phyloP scores from a whole-genome alignment of 1,140 invertebrate species.

The Hermetia illucens region DNA sequence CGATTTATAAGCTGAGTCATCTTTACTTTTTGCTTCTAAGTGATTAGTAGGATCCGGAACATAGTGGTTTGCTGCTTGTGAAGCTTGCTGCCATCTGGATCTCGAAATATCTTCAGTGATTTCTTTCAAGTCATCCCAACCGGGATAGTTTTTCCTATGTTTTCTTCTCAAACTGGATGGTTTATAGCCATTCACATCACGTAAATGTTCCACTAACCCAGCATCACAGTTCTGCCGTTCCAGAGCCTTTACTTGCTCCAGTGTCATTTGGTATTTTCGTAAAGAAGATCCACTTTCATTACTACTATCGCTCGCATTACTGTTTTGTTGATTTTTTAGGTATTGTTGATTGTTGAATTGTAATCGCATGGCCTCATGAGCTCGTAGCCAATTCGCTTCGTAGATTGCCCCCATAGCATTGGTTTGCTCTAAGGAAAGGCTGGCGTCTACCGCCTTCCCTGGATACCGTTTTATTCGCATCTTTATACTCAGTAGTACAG shows the following conservation, averaged over 20 bases:
- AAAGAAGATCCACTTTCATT: constrained; percentile 38
- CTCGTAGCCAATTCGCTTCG: constrained; percentile 68
- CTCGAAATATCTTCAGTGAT: constrained; percentile 1
- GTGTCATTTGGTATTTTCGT: constrained; percentile 43
- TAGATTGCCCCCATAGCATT: constrained; percentile 58
- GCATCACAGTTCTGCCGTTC: constrained; percentile 12
- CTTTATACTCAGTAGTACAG: constrained; percentile 14
- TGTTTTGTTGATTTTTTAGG: constrained; percentile 16
- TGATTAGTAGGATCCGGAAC: constrained; percentile 23
- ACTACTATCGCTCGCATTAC: constrained; percentile 20
- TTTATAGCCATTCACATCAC: constrained; percentile 41
- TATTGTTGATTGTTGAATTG: constrained; percentile 16
- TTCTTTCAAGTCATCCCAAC: constrained; percentile 32
- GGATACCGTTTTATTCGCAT: constrained; percentile 76
- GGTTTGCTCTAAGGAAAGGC: constrained; percentile 42
- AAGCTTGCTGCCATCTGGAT: constrained; percentile 3
- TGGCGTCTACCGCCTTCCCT: constrained; percentile 53
- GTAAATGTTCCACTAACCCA: constrained; percentile 23
- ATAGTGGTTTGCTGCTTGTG: constrained; percentile 15
- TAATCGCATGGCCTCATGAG: constrained; percentile 22
- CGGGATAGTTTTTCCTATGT: constrained; percentile 35
- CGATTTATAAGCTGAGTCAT: too few relatives aligned
- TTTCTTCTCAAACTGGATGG: constrained; percentile 38
- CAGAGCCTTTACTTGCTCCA: constrained; percentile 35
- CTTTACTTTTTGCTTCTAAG: too few relatives aligned